A percentile compares a stretch with the other conserved stretches of the same genome.
Conservation (phyloP, 2,888 invertebrate species). For the Lumbricus terrestris region DNA sequence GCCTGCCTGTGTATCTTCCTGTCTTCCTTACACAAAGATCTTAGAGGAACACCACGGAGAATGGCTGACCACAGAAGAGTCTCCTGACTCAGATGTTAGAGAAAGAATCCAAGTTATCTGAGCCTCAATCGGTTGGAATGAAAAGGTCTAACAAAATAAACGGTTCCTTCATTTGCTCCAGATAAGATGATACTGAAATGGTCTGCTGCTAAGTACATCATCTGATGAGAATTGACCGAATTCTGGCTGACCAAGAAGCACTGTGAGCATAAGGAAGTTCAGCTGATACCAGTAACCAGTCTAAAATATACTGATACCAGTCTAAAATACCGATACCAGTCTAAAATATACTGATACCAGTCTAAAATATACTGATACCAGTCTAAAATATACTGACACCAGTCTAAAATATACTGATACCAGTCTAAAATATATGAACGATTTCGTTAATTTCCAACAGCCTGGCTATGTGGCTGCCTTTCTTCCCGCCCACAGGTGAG, state of each 20-base stretch:
- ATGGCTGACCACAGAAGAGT: not conserved
- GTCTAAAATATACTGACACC: too few species aligned
- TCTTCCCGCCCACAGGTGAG: too few species aligned
- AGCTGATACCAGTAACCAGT: too few species aligned
- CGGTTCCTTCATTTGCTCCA: not conserved
- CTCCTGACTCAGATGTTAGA: not conserved
- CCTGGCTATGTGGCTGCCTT: not conserved
- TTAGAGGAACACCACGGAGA: not conserved
- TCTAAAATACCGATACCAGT: too few species aligned
- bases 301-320: not conserved
- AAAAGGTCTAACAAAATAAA: not conserved
- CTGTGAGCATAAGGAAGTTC: not conserved
- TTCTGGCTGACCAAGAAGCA: not conserved
- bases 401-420: too few species aligned
- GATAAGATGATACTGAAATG: not conserved
- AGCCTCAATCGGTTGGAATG: not conserved
- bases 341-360: too few species aligned
- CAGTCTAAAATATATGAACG: too few species aligned
- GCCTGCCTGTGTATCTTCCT: too few species aligned
- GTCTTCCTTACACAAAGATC: not conserved
- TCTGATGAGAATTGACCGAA: not conserved
- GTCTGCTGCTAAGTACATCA: not conserved
- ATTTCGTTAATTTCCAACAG: not conserved
- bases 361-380: too few species aligned
- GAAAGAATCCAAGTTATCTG: not conserved